Evolutionary conservation across 2,797 vertebrate species (phyloP).

Genomic region (Pelochelys cantorii): DNA sequence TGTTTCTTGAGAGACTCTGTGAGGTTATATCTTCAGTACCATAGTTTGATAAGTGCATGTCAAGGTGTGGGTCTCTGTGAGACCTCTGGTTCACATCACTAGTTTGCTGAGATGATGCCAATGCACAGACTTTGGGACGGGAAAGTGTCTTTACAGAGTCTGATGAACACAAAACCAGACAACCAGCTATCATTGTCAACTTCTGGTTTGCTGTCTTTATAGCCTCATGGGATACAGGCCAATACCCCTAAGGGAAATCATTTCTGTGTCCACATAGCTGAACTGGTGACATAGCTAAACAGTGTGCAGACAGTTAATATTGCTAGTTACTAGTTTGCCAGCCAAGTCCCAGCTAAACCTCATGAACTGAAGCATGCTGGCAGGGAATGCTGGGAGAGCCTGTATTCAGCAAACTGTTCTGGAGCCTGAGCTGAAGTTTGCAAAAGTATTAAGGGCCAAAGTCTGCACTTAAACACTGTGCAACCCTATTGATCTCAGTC

Average conservation of each 20-base stretch:
- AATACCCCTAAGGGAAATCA: not conserved
- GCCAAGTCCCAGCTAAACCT: not conserved
- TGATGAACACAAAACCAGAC: not conserved
- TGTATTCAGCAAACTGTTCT: not conserved
- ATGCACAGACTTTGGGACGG: accelerated
- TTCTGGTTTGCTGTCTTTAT: not conserved
- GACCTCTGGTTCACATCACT: accelerated
- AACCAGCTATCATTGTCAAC: no score
- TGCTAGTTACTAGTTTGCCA: not conserved
- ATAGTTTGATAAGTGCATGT: not conserved
- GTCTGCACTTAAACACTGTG: not conserved
- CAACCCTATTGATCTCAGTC: not conserved
- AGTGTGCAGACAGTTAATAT: not conserved
- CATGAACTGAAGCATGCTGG: accelerated
- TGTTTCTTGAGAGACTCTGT: not conserved
- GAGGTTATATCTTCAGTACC: not conserved
- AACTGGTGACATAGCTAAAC: not conserved
- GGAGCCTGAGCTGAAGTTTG: not conserved
- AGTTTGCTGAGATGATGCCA: accelerated
- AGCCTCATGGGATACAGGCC: accelerated
- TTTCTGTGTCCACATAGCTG: not conserved
- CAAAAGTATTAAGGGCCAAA: not conserved
- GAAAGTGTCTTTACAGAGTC: accelerated
- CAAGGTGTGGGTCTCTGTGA: not conserved
- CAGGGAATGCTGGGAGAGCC: accelerated